Base-by-base conservation (phyloP, 2,113 vertebrate genomes). In the Carassius carassius region DNA sequence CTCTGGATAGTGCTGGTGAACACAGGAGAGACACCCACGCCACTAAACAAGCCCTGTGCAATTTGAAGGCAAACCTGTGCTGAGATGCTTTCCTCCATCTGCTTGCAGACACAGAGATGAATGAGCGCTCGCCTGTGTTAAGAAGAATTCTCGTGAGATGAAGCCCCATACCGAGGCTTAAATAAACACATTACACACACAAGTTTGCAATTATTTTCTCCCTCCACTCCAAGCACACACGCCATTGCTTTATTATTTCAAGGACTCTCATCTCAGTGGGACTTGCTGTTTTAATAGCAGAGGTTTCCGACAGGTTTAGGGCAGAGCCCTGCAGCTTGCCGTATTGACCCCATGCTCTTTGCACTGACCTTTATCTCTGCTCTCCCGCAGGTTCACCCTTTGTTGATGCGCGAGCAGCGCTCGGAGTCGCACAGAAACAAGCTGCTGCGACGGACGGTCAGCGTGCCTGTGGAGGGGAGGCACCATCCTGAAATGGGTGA, bases 371-470 rank as follows among this genome's bases (percentile, higher is more conserved):
- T 41, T 62, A 56, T 49, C 60, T 76, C 29, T 51, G 4, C 60
- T 62, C 41, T 73, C 44, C 29, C 78, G 60, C 88, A 97, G 97
- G 96, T 98, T 85, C 96, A 98, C 90, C 96, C 96, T 82, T 93
- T 98, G 93, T 95, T 98, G 95, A 96, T 97, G 93, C 96, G 97
- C 91, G 96, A 97, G 91, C 91, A 95, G 93, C 96, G 96, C 94
- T 96, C 96, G 85, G 97, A 97, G 91, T 93, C 96, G 79, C 95
- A 96, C 85, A 95, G 96, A 94, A 97, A 94, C 95, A 97, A 98
- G 93, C 95, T 98, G 85, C 94, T 98, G 94, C 96, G 97, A 67
- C 95, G 97, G 89, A 98, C 97, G 49, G 97, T 97, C 94, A 97
- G 96, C 87, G 96, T 97, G 93, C 97, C 96, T 74, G 97, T 98